Evolutionary conservation across 1,140 invertebrate species (phyloP), one percentile per base, ranked within the genome.

Genomic region (Gryllus bimaculatus): DNA sequence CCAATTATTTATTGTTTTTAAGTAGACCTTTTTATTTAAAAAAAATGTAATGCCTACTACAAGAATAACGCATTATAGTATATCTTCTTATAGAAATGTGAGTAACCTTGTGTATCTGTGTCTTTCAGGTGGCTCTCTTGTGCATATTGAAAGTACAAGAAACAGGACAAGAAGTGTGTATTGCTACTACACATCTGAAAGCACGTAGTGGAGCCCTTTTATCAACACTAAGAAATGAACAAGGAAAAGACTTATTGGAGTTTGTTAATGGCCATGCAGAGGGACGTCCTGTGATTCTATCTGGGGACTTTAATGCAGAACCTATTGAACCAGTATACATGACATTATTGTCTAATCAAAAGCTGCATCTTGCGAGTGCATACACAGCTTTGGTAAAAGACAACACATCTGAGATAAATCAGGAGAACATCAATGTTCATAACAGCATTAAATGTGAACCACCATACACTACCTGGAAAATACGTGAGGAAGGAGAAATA

Each of bases 281-380:
- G 5, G 85, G 85, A 0, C 84, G 86, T 54, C 91, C 93, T 0
- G 82, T 93, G 0, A 85, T 95, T 39, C 81, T 94, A 3, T 92
- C 90, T 82, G 93, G 93, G 0, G 93, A 95, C 83, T 94, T 95
- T 82, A 95, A 95, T 85, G 93, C 93, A 0, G 92, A 93, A 83
- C 92, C 92, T 0, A 87, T 83, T 7, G 93, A 95, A 84, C 91
- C 92, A 8, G 89, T 94, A 13, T 94, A 94, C 82, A 81, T 84
- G 18, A 91, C 90, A 0, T 85, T 93, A 12, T 85, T 88, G 4
- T 85, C 84, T 48, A 83, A 88, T 81, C 84, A 85, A 79, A 74
- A 83, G 4, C 78, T 89, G n/a, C 83, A 85, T 48, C 82, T 90
- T 7, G 80, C 78, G 73, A 89, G 87, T 79, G 88, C 88, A 20